These are phyloP conservation scores for Drosophila fungiperda DNA, from an alignment of 2,888 invertebrate species.

Conservation along the genomic window DNA sequence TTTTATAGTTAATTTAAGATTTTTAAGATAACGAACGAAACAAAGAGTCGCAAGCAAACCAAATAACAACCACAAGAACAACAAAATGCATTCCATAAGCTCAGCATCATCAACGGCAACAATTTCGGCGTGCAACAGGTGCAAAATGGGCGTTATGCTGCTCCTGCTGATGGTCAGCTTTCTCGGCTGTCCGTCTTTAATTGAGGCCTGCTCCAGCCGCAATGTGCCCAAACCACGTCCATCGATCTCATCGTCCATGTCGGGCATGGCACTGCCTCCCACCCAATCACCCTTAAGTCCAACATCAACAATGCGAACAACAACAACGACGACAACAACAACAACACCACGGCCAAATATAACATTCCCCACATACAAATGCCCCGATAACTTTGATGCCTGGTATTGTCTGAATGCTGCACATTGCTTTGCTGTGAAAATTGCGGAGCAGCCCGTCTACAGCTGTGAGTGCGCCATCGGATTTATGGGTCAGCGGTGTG, in stretches of 20 bases:
- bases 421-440: conserved; percentile 97
- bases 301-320: conserved; percentile 86
- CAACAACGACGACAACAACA: conserved; percentile 88
- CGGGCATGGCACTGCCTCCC: conserved; percentile 67
- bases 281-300: conserved; percentile 47
- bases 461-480: conserved; percentile 98
- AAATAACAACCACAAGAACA: conserved; percentile 40
- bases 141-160: conserved; percentile 46
- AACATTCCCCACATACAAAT: conserved; percentile 97
- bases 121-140: conserved; percentile 25
- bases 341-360: conserved; percentile 95
- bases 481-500: conserved; percentile 97
- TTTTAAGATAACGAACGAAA: conserved; percentile 36
- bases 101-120: conserved; percentile 24
- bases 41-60: conserved; percentile 50
- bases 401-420: conserved; percentile 98
- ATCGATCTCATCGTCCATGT: conserved; percentile 82
- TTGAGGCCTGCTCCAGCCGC: conserved; percentile 84
- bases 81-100: conserved; percentile 71
- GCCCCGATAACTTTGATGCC: conserved; percentile 95
- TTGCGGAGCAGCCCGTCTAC: conserved; percentile 95
- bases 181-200: conserved; percentile 54
- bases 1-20: conserved; percentile 23
- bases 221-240: conserved; percentile 92
- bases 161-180: conserved; percentile 48